Evolutionary conservation across 2,797 vertebrate species (phyloP), one percentile per base, ranked within the genome.

Genomic region (Intellagama lesueurii): DNA sequence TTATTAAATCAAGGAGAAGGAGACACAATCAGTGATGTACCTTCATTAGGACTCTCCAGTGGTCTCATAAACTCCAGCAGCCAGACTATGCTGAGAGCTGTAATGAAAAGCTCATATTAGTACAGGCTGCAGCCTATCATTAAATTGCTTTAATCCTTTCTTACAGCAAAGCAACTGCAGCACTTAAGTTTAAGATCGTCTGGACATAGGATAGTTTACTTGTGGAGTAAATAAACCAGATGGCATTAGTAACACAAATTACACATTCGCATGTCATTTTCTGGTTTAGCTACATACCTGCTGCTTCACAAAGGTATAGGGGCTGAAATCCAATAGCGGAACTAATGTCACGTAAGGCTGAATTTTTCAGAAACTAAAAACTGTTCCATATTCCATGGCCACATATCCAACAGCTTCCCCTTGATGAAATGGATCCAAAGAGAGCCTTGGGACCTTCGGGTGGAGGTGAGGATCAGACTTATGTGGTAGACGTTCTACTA

Each of bases 51-150:
- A 89, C 79, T 8, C 44, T 84, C 78, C 35, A 92, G 92, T 47
- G 30, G 90, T 73, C 79, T 90, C 70, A 88, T 81, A 93, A 94
- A 90, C n/a, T 84, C 82, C 5, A 88, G 19, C 16, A 92, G 77
- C 89, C 66, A 79, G 92, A 84, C 47, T 49, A 79, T 91, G 88
- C 81, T 92, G 94, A 72, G 44, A 91, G 30, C 49, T 88, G 49
- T 89, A 94, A 94, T 91, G 85, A 94, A 93, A 91, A 60, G 88
- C n/a, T 68, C 24, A 90, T 88, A 85, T 94, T 92, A 94, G 78
- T n/a, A 89, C 49, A 92, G 85, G 90, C 85, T 88, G 90, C 35
- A 92, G 85, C 70, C 76, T 92, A 64, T 89, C 89, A 91, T 92
- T 90, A 90, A 94, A 94, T 17, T 0, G 0, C 40, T 93, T 91